A percentile compares a stretch with the other conserved stretches of the same genome.
Evolutionary conservation across 2,888 invertebrate species (phyloP).

Genomic region (Trichopria drosophilae): DNA sequence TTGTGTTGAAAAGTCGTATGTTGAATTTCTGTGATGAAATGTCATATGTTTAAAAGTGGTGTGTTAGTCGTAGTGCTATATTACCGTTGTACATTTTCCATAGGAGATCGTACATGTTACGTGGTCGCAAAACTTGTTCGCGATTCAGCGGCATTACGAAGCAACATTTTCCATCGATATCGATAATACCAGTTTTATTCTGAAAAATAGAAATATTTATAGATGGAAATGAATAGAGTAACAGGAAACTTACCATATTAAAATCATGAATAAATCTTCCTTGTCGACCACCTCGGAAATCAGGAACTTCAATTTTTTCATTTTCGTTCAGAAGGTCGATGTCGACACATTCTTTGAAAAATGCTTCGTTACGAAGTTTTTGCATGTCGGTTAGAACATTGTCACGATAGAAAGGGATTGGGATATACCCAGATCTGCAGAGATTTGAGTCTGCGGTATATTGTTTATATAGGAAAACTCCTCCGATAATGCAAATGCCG

Average conservation of each 20-base stretch:
- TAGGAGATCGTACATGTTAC: constrained; percentile 76
- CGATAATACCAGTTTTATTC: constrained; percentile 78
- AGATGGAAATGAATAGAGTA: neutral
- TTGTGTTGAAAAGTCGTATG: no score
- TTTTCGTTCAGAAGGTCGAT: constrained; percentile 74
- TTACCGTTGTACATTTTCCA: constrained; percentile 74
- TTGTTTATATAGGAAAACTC: constrained; percentile 75
- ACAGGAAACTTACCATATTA: constrained; percentile 66
- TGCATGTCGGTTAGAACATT: constrained; percentile 43
- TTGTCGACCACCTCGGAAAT: constrained; percentile 77
- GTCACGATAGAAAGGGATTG: constrained; percentile 63
- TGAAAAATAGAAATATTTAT: constrained; percentile 45
- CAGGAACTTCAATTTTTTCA: constrained; percentile 85
- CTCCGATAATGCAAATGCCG: constrained; percentile 68
- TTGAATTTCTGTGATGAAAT: no score
- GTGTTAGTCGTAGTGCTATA: no score
- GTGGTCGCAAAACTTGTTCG: constrained; percentile 75
- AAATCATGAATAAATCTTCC: constrained; percentile 94
- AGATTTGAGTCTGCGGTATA: constrained; percentile 66
- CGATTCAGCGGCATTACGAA: constrained; percentile 90
- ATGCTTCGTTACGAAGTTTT: constrained; percentile 49
- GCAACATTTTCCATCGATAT: constrained; percentile 74
- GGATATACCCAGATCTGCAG: constrained; percentile 69
- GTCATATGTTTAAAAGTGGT: no score
- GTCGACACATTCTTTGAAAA: constrained; percentile 80